Evolutionary conservation across 2,888 invertebrate genomes (phyloP), one percentile per base, ranked within the genome.

Genomic region (Volucella zonaria): DNA sequence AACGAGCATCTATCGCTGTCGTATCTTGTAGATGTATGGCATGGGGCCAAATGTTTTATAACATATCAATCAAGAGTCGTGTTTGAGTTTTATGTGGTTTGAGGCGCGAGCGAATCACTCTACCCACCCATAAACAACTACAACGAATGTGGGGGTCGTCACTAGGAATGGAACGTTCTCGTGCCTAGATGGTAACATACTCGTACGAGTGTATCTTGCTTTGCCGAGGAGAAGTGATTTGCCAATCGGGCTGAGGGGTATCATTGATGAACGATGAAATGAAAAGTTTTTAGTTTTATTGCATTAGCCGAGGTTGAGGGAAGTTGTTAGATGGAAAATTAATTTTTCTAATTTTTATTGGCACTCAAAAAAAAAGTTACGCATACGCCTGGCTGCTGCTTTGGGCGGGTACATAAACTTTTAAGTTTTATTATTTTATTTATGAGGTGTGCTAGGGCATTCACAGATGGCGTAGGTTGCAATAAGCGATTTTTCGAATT

Each of bases 31-130:
- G 52, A 66, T 73, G 68, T 83, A 59, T 80, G 80, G 80, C 83
- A 80, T 43, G 56, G 54, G 52, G 75, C 83, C 83, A 76, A 80
- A 64, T 66, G 66, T 71, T 76, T 38, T 58, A 45, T 76, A 68
- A 71, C 66, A 71, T 71, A 83, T 83, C 71, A 83, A 80, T 85
- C 83, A 73, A 73, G 67, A 58, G 56, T 15, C 49, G 62, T 64
- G 61, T 67, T 76, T 54, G 42, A 14, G 47, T 75, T 76, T 76
- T 67, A 52, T 74, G 74, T 61, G 23, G 18, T 59, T 59, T 38
- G 66, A 42, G 40, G 61, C 43, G 56, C 51, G 68, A 70, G 49
- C 23, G 43, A 9, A 10, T 6, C 23, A 10, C 56, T 31, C 31
- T 31, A 6, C 31, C 31, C 31, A 31, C 31, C 31, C 4, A 31